phyloP scores from a whole-genome alignment of 2,888 invertebrate species.

The Eristalis pertinax region DNA sequence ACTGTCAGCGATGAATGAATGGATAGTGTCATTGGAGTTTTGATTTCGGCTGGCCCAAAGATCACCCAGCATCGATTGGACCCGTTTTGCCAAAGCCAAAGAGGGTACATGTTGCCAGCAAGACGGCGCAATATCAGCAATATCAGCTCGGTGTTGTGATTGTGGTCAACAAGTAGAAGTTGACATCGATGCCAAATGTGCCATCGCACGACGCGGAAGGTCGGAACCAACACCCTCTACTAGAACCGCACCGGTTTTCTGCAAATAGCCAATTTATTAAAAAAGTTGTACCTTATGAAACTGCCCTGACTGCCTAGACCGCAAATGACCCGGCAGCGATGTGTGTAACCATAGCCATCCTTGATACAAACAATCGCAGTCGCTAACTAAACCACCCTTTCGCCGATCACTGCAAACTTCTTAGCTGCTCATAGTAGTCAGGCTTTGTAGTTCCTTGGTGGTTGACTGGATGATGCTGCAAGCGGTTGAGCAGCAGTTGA shows the following conservation, averaged over 20 bases:
- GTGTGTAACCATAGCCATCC: conserved; percentile 19
- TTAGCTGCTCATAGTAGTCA: neutral
- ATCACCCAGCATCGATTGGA: neutral
- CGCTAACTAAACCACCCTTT: conserved; percentile 1
- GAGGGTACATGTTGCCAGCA: conserved; percentile 34
- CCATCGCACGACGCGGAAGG: too few species aligned
- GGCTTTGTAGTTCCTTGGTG: too few species aligned
- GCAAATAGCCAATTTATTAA: conserved; percentile 29
- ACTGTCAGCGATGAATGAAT: conserved; percentile 1
- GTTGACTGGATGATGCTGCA: too few species aligned
- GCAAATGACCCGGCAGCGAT: conserved; percentile 25
- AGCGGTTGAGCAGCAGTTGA: too few species aligned
- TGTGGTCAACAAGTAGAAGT: conserved; percentile 20
- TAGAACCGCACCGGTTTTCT: neutral
- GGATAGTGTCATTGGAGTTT: neutral
- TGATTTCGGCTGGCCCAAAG: conserved; percentile 6
- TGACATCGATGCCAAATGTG: neutral
- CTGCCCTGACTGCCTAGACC: neutral
- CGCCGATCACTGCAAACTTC: conserved; percentile 14
- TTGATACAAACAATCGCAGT: conserved; percentile 18
- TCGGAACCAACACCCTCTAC: conserved; percentile 23
- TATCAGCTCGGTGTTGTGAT: conserved; percentile 27
- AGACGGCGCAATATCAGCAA: conserved; percentile 22
- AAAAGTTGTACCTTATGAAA: conserved; percentile 6
- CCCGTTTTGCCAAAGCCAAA: conserved; percentile 17